Percentiles rank a stretch among this genome's conserved stretches.
phyloP scores from a whole-genome alignment of 37 sponge, comb jelly and placozoan species.

The Chondrosia reniformis region DNA sequence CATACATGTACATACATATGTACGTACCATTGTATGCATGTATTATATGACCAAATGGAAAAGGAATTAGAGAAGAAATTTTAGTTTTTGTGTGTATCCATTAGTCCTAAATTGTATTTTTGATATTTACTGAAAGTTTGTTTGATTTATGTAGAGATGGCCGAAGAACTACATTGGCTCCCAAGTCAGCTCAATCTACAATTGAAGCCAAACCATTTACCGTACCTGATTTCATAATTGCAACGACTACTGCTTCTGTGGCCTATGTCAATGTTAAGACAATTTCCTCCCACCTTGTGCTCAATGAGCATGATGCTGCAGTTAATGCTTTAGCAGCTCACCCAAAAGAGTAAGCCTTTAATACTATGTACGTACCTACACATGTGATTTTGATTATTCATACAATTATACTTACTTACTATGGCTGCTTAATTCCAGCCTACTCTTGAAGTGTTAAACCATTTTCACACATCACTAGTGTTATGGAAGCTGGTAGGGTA shows the following conservation, averaged over 20 bases:
- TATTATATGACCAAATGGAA: no score
- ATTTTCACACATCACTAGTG: no score
- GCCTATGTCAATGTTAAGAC: neutral
- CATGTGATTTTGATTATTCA: no score
- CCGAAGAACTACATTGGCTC: neutral
- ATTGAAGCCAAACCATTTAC: constrained; percentile 53
- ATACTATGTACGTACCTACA: neutral
- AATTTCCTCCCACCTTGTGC: constrained; percentile 36
- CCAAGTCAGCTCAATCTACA: constrained; percentile 51
- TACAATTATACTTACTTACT: no score
- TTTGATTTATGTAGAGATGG: no score
- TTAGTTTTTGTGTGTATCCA: no score
- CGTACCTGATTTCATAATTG: constrained; percentile 65
- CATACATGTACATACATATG: neutral
- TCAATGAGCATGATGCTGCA: constrained; percentile 69
- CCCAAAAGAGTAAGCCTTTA: constrained; percentile 45
- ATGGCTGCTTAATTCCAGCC: no score
- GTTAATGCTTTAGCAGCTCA: constrained; percentile 81
- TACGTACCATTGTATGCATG: neutral
- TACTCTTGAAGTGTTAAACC: no score
- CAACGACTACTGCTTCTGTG: constrained; percentile 48
- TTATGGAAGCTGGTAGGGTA: no score
- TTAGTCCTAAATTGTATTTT: no score
- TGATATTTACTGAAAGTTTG: no score
- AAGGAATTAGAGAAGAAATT: no score